Percentiles rank a stretch among this genome's conserved stretches.
Conservation (phyloP, 2,113 vertebrate species). For the Ovis canadensis region DNA sequence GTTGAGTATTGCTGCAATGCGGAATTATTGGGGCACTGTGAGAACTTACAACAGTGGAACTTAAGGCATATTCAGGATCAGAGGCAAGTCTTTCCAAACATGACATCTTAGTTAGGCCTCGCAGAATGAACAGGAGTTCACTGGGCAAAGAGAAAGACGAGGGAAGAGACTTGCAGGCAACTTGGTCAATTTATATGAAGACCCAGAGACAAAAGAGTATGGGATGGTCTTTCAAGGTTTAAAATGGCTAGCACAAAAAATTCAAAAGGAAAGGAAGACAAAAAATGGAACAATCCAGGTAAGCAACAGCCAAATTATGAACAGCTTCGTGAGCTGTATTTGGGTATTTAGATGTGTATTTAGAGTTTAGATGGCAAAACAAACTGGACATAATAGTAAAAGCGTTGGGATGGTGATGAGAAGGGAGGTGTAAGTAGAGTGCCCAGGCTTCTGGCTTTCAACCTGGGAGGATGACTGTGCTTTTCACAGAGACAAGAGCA, state of each 20-base stretch:
- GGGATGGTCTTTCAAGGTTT: background rate
- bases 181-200: background rate
- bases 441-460: background rate
- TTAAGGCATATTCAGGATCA: background rate
- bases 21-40: background rate
- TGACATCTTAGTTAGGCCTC: background rate
- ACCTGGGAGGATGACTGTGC: background rate
- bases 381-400: background rate
- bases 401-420: background rate
- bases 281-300: background rate
- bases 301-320: background rate
- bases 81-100: background rate
- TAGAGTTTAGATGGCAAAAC: background rate
- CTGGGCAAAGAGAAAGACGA: background rate
- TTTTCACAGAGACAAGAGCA: background rate
- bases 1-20: background rate
- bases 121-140: background rate
- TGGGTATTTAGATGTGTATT: background rate
- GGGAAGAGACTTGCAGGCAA: background rate
- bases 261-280: background rate
- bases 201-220: background rate
- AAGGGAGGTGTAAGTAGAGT: background rate
- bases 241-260: background rate
- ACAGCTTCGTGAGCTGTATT: background rate
- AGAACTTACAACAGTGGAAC: background rate